Evolutionary conservation across 2,113 vertebrate species (phyloP).

Genomic region (Merops nubicus): DNA sequence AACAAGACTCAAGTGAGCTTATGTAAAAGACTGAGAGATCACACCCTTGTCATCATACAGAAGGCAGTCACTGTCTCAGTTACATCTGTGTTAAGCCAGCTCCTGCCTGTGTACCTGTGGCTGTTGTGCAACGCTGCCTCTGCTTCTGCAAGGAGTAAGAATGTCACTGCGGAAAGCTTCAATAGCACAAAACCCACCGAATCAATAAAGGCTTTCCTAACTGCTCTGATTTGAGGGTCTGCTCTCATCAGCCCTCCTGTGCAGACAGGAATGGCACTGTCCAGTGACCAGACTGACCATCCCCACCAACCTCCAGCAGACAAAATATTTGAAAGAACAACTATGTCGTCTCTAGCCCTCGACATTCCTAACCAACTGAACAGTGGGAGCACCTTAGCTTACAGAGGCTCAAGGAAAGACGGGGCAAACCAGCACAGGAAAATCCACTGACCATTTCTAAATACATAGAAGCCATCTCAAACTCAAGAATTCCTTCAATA

Average conservation of each 20-base stretch:
- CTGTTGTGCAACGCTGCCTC: not conserved
- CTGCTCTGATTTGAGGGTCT: not conserved
- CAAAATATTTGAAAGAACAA: not conserved
- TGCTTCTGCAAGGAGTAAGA: not conserved
- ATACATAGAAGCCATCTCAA: not conserved
- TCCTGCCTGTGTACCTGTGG: not conserved
- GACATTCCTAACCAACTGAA: not conserved
- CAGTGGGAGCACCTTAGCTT: not conserved
- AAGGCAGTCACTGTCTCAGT: not conserved
- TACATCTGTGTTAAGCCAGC: not conserved
- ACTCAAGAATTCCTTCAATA: not conserved
- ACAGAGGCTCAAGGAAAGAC: rapidly evolving
- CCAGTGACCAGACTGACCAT: not conserved
- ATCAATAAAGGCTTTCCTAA: not conserved
- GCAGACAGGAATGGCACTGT: not conserved
- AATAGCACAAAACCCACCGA: not conserved
- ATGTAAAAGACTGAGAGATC: not conserved
- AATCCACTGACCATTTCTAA: not conserved
- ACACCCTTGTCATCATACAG: not conserved
- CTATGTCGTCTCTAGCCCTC: not conserved
- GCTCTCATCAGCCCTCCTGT: not conserved
- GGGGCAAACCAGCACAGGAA: not conserved
- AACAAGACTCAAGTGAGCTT: not conserved
- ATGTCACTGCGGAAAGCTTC: not conserved
- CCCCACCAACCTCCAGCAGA: not conserved